Percentiles rank a stretch among this genome's conserved stretches.
Conservation (phyloP, 2,113 vertebrate species). For the Ancistrus triradiatus region DNA sequence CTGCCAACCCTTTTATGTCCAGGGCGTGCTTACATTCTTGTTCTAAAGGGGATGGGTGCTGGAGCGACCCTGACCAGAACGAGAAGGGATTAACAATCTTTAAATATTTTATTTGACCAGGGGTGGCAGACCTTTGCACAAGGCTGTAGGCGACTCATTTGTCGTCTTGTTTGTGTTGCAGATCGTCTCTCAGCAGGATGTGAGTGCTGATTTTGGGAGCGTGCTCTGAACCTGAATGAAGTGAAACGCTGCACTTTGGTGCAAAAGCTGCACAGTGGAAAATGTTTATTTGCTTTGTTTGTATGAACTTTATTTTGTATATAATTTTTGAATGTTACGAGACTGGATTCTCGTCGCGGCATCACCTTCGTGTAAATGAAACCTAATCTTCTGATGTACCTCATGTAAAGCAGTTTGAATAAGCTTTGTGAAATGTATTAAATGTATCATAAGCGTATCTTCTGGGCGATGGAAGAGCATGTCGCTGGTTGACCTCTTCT, state of each 20-base stretch:
- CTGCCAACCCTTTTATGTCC: too few species aligned
- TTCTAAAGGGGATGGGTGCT: too few species aligned
- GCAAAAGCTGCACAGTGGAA: neutral
- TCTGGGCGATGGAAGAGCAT: constrained; percentile 51
- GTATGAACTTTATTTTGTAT: constrained; percentile 9
- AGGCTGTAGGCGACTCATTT: too few species aligned
- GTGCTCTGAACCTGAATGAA: constrained; percentile 8
- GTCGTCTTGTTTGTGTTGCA: too few species aligned
- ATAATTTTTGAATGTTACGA: constrained; percentile 20
- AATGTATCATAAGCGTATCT: constrained; percentile 29
- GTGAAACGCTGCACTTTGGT: constrained; percentile 19
- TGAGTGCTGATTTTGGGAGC: neutral
- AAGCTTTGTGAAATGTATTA: constrained; percentile 23
- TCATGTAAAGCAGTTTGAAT: constrained; percentile 29
- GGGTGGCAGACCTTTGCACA: too few species aligned
- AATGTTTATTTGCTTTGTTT: neutral
- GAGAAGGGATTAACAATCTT: too few species aligned
- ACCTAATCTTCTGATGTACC: constrained; percentile 29
- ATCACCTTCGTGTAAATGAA: constrained; percentile 17
- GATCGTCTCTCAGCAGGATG: constrained; percentile 47
- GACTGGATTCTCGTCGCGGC: constrained; percentile 45
- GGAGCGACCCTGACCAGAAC: too few species aligned
- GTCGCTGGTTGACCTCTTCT: constrained; percentile 66
- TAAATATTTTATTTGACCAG: too few species aligned
- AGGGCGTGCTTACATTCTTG: too few species aligned